phyloP scores from a whole-genome alignment of 2,888 invertebrate genomes.

The Cosmopolites sordidus region DNA sequence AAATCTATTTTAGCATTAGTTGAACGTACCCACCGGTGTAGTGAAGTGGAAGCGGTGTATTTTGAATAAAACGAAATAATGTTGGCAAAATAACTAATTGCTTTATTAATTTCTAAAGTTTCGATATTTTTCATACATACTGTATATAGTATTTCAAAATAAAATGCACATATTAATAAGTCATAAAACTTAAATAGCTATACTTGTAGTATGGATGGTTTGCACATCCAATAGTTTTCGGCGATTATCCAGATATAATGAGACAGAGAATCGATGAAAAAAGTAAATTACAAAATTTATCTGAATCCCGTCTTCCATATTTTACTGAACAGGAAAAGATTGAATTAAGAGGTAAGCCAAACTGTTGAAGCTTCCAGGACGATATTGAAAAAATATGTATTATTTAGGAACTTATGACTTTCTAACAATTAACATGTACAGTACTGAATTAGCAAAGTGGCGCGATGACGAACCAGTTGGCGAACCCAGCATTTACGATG shows the following conservation, averaged over 20 bases:
- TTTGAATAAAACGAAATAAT: too few species aligned
- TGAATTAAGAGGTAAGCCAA: conserved; percentile 49
- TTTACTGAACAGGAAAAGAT: conserved; percentile 59
- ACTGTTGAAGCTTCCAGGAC: neutral
- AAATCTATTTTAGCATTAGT: too few species aligned
- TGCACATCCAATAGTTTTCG: conserved; percentile 59
- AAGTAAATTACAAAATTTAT: conserved; percentile 57
- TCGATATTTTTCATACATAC: too few species aligned
- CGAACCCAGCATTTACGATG: conserved; percentile 29
- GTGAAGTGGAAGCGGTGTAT: too few species aligned
- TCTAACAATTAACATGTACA: conserved; percentile 72
- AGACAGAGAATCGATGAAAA: conserved; percentile 54
- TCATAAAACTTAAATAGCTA: neutral
- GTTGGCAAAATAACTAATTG: too few species aligned
- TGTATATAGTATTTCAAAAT: too few species aligned
- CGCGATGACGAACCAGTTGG: conserved; percentile 8
- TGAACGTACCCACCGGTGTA: too few species aligned
- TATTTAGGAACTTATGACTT: conserved; percentile 62
- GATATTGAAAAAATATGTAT: too few species aligned
- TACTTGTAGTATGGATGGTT: conserved; percentile 33
- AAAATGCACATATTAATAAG: neutral
- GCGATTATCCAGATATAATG: conserved; percentile 66
- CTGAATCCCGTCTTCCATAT: conserved; percentile 58
- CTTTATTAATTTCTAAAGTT: too few species aligned
- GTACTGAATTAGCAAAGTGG: conserved; percentile 36